phyloP scores from a whole-genome alignment of 2,888 invertebrate species.

The Vesta saturnalis region DNA sequence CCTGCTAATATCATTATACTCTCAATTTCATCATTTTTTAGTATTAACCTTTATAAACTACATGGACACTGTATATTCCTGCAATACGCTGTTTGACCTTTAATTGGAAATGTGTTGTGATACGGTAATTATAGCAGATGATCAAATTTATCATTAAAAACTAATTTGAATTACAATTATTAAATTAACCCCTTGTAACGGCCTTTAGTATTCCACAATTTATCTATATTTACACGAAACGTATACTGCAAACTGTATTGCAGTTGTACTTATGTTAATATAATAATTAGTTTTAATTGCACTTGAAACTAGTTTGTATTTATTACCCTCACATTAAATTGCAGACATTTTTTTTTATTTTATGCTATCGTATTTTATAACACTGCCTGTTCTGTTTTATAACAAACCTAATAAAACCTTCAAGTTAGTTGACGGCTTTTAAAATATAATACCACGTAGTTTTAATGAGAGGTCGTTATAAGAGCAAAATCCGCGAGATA shows the following conservation, averaged over 20 bases:
- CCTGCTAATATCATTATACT: too few species aligned
- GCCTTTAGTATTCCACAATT: slow-evolving; percentile 35
- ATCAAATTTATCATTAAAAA: slow-evolving; percentile 49
- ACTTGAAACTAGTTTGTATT: slow-evolving; percentile 27
- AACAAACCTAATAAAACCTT: slow-evolving; percentile 42
- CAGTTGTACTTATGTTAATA: slow-evolving; percentile 31
- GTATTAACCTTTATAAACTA: too few species aligned
- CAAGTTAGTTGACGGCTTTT: slow-evolving; percentile 48
- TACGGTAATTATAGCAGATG: slow-evolving; percentile 47
- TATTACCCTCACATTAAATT: slow-evolving; percentile 29
- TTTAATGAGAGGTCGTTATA: slow-evolving; percentile 55
- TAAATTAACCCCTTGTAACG: slow-evolving; percentile 44
- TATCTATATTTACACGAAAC: slow-evolving; percentile 28
- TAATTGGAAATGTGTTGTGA: slow-evolving; percentile 41
- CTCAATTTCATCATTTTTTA: too few species aligned
- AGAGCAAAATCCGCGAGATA: slow-evolving; percentile 51
- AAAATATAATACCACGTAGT: slow-evolving; percentile 52
- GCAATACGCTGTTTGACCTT: too few species aligned
- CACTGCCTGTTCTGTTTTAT: slow-evolving; percentile 38
- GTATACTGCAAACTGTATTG: slow-evolving; percentile 21
- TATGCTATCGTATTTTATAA: slow-evolving; percentile 34
- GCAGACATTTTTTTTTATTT: slow-evolving; percentile 26
- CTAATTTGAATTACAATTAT: slow-evolving; percentile 49
- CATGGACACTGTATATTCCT: too few species aligned
- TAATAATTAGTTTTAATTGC: slow-evolving; percentile 29